A percentile compares a stretch with the other conserved stretches of the same genome.
Evolutionary conservation across 2,113 vertebrate genomes (phyloP).

Genomic region (Gambusia affinis): DNA sequence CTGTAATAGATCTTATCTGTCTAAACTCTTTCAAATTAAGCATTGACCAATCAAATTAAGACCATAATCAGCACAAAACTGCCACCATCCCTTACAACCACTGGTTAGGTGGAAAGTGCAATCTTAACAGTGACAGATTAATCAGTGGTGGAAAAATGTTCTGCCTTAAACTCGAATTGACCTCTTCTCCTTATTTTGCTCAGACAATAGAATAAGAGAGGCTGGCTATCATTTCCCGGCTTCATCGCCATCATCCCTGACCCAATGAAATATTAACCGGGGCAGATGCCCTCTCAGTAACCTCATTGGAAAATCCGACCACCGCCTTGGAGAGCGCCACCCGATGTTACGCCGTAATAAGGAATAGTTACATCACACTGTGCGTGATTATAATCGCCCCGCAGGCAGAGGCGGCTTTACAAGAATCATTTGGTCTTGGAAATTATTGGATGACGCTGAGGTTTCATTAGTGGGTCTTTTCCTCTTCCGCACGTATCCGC

Average conservation of each 20-base stretch:
- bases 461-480: slow-evolving; percentile 66
- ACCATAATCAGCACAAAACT: not conserved
- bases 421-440: slow-evolving; percentile 61
- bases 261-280: slow-evolving; percentile 37
- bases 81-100: not conserved
- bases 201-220: not conserved
- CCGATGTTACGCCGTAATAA: slow-evolving; percentile 29
- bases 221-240: slow-evolving; percentile 4
- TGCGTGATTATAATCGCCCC: slow-evolving; percentile 53
- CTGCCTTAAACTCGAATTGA: not conserved
- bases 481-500: slow-evolving; percentile 34
- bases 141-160: not conserved
- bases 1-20: not conserved
- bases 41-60: not conserved
- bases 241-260: slow-evolving; percentile 5
- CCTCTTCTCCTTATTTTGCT: not conserved
- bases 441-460: slow-evolving; percentile 63
- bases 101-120: not conserved
- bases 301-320: slow-evolving; percentile 36
- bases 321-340: slow-evolving; percentile 19
- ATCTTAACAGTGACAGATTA: not conserved
- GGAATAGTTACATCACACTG: slow-evolving; percentile 41
- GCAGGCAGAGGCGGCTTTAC: slow-evolving; percentile 37
- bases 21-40: not conserved
- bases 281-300: slow-evolving; percentile 52